phyloP scores from a whole-genome alignment of 2,888 invertebrate species.

The Urechis unicinctus region DNA sequence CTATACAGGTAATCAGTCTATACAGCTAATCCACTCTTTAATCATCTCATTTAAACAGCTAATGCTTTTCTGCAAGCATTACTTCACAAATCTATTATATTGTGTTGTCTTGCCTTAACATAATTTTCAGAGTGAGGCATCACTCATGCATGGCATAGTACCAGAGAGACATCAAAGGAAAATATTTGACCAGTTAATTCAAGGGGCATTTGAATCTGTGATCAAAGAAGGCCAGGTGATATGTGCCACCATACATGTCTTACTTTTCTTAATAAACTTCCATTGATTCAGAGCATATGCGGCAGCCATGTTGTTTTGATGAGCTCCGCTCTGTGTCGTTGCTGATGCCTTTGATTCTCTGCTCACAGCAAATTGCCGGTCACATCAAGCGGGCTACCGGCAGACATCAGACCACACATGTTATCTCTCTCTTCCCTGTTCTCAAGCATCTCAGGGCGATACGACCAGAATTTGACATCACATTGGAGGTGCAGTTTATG shows the following conservation, averaged over 20 bases:
- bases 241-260: not conserved
- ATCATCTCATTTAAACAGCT: no score
- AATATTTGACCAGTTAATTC: slow-evolving; percentile 76
- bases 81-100: no score
- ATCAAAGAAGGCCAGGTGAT: slow-evolving; percentile 22
- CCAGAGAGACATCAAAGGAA: slow-evolving; percentile 73
- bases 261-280: no score
- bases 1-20: no score
- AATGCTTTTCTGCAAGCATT: no score
- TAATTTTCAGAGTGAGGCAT: slow-evolving; percentile 66
- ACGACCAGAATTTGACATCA: slow-evolving; percentile 74
- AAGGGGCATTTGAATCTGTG: slow-evolving; percentile 69
- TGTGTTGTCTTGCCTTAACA: no score
- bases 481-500: slow-evolving; percentile 60
- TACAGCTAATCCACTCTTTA: no score
- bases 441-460: slow-evolving; percentile 69
- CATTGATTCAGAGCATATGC: not conserved
- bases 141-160: slow-evolving; percentile 75
- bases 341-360: slow-evolving; percentile 3
- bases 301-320: not conserved
- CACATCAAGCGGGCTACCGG: slow-evolving; percentile 70
- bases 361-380: slow-evolving; percentile 62
- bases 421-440: slow-evolving; percentile 74
- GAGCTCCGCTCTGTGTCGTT: not conserved
- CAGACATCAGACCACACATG: slow-evolving; percentile 72